Base-by-base conservation (phyloP, 2,797 vertebrate species). In the Momotus momota region DNA sequence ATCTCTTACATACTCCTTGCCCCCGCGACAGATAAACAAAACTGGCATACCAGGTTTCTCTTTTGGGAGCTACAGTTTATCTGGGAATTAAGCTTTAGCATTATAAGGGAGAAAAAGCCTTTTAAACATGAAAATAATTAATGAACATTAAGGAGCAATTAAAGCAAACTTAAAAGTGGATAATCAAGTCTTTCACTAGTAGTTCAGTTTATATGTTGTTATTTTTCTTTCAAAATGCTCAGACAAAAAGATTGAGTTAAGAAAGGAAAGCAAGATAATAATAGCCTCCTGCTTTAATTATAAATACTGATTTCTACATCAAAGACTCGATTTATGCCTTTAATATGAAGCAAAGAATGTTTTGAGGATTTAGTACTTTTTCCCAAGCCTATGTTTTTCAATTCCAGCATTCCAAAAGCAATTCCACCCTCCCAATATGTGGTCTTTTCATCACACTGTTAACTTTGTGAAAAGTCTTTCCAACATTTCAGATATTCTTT, bases 51-150 rank as follows among this genome's bases (percentile, higher is more conserved):
- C 9, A 19, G 7, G 7, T 62, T 96, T 84, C 27, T 20, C 91
- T 82, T 60, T 48, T 0, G 3, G 46, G 20, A 81, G 25, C 23
- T 78, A 11, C 31, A 26, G 35, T 88, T 78, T 84, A 45, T 84
- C 73, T 85, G 51, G n/a, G 70, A 79, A 66, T 74, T 62, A 79
- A 85, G 14, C 58, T 88, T 60, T 85, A 67, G 18, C 6, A 33
- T 54, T 77, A 25, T 12, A 58, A 41, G 14, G n/a, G 51, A 64
- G 35, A 54, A 86, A 84, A 94, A 73, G 4, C 6, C 14, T 77
- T 93, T 92, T 35, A 85, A 86, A 51, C 49, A 46, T 75, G 40
- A 84, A 88, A 95, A 88, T 82, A 92, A 81, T 77, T 82, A 87
- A 85, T 60, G 45, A 87, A 70, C 16, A 43, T 88, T 89, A 91